These are phyloP conservation scores for Pogonomyrmex californicus DNA, from an alignment of 1,140 invertebrate species.

Conservation along the genomic window DNA sequence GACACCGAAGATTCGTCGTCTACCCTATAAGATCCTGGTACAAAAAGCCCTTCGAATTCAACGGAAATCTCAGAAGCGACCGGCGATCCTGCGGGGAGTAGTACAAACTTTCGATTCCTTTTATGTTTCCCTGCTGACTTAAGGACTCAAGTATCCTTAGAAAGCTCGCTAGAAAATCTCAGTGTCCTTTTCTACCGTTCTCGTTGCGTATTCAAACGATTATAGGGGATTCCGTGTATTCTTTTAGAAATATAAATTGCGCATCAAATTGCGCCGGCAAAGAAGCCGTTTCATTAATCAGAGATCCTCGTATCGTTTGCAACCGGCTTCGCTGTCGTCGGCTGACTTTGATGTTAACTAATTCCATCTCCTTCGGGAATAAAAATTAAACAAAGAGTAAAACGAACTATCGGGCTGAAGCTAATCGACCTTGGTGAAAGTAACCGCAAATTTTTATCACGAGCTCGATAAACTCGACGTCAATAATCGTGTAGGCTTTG, in stretches of 20 bases:
- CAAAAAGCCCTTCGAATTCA: slow-evolving; percentile 75
- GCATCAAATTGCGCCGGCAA: background rate
- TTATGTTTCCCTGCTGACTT: slow-evolving; percentile 82
- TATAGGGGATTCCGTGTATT: background rate
- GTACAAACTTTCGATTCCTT: slow-evolving; percentile 71
- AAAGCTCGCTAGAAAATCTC: slow-evolving; percentile 66
- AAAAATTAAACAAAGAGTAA: slow-evolving; percentile 12
- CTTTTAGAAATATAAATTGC: slow-evolving; percentile 17
- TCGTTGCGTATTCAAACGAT: slow-evolving; percentile 12
- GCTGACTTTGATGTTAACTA: slow-evolving; percentile 25
- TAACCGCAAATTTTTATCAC: slow-evolving; percentile 38
- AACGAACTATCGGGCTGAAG: background rate
- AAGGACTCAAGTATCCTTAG: slow-evolving; percentile 84
- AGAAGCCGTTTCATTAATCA: slow-evolving; percentile 13
- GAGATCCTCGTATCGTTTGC: background rate
- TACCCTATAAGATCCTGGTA: slow-evolving; percentile 76
- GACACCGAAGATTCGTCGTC: slow-evolving; percentile 19
- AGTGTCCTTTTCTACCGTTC: background rate
- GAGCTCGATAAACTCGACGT: slow-evolving; percentile 13
- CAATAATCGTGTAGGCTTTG: background rate
- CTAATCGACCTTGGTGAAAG: slow-evolving; percentile 27
- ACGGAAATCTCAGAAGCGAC: slow-evolving; percentile 72
- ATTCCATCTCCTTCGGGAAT: slow-evolving; percentile 6
- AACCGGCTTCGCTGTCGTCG: slow-evolving; percentile 7
- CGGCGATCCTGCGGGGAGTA: slow-evolving; percentile 38